phyloP scores from a whole-genome alignment of 2,888 invertebrate genomes.

The Eucera pruinosa region DNA sequence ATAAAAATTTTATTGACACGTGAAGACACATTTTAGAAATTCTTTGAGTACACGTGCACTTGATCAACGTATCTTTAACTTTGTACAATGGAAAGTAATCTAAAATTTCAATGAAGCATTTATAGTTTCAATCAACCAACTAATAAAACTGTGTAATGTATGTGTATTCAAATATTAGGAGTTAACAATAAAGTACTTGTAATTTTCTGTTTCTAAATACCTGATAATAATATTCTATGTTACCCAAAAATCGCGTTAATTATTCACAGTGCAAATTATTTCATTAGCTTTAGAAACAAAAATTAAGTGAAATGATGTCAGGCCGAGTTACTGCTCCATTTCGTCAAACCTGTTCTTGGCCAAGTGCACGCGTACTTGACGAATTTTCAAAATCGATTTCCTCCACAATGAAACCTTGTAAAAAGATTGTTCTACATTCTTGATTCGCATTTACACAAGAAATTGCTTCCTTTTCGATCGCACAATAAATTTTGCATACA shows the following conservation, averaged over 20 bases:
- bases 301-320: neutral
- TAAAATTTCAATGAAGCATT: too few relatives aligned
- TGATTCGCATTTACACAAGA: neutral
- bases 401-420: neutral
- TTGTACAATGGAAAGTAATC: too few relatives aligned
- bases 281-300: neutral
- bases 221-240: too few relatives aligned
- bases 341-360: constrained; percentile 4
- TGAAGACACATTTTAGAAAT: too few relatives aligned
- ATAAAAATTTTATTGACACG: neutral
- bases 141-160: too few relatives aligned
- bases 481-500: neutral
- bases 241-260: neutral
- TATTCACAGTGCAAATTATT: neutral
- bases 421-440: neutral
- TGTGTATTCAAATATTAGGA: too few relatives aligned
- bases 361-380: constrained; percentile 15
- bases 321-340: constrained; percentile 9
- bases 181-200: too few relatives aligned
- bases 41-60: neutral
- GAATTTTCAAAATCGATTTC: constrained; percentile 35
- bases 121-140: too few relatives aligned
- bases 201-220: neutral
- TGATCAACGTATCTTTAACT: neutral
- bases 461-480: neutral